Base-by-base conservation (phyloP, 2,797 vertebrate genomes). In the Clamator glandarius region DNA sequence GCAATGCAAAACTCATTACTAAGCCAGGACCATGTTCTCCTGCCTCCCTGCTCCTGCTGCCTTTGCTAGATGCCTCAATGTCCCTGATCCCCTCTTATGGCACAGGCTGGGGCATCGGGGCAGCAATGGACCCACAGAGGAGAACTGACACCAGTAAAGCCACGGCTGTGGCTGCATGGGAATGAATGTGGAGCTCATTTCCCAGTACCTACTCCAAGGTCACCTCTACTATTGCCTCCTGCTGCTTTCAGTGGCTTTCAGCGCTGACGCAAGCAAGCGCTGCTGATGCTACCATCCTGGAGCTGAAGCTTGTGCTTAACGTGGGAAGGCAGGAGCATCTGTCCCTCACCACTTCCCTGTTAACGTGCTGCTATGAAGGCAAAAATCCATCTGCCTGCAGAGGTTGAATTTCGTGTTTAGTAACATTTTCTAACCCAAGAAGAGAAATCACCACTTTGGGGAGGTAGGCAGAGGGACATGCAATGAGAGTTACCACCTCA, bases 231-330 rank as follows among this genome's bases (percentile, higher is more conserved):
- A 0, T 16, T 39, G 41, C 23, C 39, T 59, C 41, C 57, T 11
- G 35, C 70, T 35, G 79, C 84, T 21, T 62, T 52, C 0, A 1
- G 52, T 16, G 44, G 42, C 61, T 73, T 59, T 48, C 13, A 17
- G 74, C 7, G 3, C 33, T 1, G 2, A 15, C 0, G 8, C 1
- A 5, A 76, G 69, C 1, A 2, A 26, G 41, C 3, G 8, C 63
- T 26, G 55, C 48, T 17, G 68, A 7, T 31, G 74, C 80, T 86
- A 80, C 81, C 24, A 14, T 58, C 55, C 62, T 7, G 33, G 77
- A 61, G 73, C 42, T 1, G 2, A 14, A 21, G 39, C 26, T 84
- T 24, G 48, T 0, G 2, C 69, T 36, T 18, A 42, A 12, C 1
- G 2, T 33, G 57, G 78, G 73, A 63, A 87, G 55, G 62, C 46